Percentiles rank a stretch among this genome's conserved stretches.
Evolutionary conservation across 2,113 vertebrate genomes (phyloP).

Genomic region (Nicator chloris): DNA sequence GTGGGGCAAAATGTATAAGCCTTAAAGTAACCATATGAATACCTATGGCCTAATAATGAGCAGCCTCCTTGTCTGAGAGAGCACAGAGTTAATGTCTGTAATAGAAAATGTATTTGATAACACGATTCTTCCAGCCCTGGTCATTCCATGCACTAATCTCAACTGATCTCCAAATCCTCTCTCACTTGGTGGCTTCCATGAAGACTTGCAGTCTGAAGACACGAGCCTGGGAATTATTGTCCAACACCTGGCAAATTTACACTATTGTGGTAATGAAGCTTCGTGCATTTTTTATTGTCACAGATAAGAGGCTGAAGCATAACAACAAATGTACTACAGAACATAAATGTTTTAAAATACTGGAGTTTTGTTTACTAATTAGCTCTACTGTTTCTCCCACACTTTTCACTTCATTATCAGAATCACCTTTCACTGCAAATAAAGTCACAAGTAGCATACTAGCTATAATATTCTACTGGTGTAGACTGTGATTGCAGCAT

Average conservation of each 20-base stretch:
- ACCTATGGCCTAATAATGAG: constrained; percentile 29
- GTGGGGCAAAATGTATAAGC: constrained; percentile 8
- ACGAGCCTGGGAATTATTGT: not conserved
- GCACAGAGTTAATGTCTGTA: constrained; percentile 9
- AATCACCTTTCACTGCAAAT: not conserved
- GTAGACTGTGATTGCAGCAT: not conserved
- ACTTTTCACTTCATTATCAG: not conserved
- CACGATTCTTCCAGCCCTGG: not conserved
- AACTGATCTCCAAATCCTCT: not conserved
- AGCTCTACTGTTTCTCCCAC: not conserved
- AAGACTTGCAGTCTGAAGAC: not conserved
- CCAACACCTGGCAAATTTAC: not conserved
- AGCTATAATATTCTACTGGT: not conserved
- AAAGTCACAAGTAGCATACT: not conserved
- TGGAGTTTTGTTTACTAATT: not conserved
- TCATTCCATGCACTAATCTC: not conserved
- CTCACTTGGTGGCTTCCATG: not conserved
- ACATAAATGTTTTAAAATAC: not conserved
- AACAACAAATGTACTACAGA: not conserved
- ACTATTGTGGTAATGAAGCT: not conserved
- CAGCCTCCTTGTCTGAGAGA: not conserved
- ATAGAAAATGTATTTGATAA: constrained; percentile 16
- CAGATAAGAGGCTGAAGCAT: not conserved
- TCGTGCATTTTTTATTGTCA: not conserved
- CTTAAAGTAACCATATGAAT: constrained; percentile 37